Evolutionary conservation across 1,140 invertebrate genomes (phyloP).

Genomic region (Hylyphantes graminicola): DNA sequence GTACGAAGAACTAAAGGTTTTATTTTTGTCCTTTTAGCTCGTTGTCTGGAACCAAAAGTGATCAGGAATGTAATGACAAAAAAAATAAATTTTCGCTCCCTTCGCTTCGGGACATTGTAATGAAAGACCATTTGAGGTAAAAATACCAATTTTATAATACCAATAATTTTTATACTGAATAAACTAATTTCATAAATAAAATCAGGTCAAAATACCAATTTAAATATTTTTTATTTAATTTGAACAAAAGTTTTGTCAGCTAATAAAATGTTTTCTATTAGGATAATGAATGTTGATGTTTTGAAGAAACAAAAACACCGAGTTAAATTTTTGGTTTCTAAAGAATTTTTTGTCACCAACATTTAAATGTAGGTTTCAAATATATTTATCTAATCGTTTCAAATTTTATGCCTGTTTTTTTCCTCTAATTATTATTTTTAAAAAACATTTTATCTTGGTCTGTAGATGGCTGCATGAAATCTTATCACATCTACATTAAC

Average conservation of each 20-base stretch:
- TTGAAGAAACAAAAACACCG: conserved; percentile 98
- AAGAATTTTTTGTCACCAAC: conserved; percentile 99
- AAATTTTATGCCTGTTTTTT: too few species aligned
- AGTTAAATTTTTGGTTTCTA: conserved; percentile 99
- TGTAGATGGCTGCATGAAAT: too few species aligned
- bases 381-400: too few species aligned
- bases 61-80: conserved; percentile 81
- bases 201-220: background rate
- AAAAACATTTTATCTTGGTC: too few species aligned
- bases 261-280: conserved; percentile 56
- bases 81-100: conserved; percentile 99
- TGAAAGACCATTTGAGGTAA: conserved; percentile 85
- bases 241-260: background rate
- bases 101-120: conserved; percentile 99
- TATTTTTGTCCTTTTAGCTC: conserved; percentile 72
- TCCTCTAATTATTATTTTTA: too few species aligned
- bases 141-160: background rate
- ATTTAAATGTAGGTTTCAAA: conserved; percentile 80
- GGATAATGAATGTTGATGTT: conserved; percentile 98
- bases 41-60: conserved; percentile 70
- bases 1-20: background rate
- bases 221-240: conserved; percentile 4
- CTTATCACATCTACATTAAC: too few species aligned
- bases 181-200: background rate
- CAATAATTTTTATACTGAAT: background rate